Evolutionary conservation across 2,888 invertebrate species (phyloP).

Genomic region (Ptilodon capucinus): DNA sequence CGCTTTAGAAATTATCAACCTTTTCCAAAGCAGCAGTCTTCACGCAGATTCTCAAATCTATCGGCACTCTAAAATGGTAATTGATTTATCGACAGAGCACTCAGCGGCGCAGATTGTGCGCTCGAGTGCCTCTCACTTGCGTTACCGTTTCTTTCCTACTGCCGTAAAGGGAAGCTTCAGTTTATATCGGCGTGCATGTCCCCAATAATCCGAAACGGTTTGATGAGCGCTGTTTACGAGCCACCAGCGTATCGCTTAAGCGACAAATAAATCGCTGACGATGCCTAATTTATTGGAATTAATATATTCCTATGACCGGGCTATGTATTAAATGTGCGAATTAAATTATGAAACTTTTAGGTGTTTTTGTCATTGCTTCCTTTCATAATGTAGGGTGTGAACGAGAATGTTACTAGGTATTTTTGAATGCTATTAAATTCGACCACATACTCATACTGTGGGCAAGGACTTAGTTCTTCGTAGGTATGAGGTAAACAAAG

Average conservation of each 20-base stretch:
- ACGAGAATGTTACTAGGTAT: constrained; percentile 6
- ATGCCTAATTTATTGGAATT: constrained; percentile 72
- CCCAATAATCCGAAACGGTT: constrained; percentile 58
- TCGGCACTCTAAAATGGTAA: constrained; percentile 29
- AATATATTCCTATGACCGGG: constrained; percentile 71
- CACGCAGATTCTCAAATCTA: constrained; percentile 8
- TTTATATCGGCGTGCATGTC: constrained; percentile 56
- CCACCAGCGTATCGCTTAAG: constrained; percentile 62
- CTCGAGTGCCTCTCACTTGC: constrained; percentile 25
- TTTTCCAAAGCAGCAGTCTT: too few species aligned
- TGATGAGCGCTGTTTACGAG: constrained; percentile 72
- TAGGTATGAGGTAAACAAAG: too few species aligned
- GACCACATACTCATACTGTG: too few species aligned
- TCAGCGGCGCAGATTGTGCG: constrained; percentile 6
- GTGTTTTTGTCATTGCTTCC: constrained; percentile 28
- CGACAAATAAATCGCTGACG: constrained; percentile 72
- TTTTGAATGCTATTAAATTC: too few species aligned
- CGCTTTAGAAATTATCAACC: too few species aligned
- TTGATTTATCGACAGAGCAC: constrained; percentile 32
- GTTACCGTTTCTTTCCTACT: constrained; percentile 24
- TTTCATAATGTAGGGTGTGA: constrained; percentile 12
- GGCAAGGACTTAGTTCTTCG: too few species aligned
- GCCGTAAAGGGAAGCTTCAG: constrained; percentile 41
- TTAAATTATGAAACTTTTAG: constrained; percentile 48
- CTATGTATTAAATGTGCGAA: constrained; percentile 51